Percentiles rank a stretch among this genome's conserved stretches.
phyloP scores from a whole-genome alignment of 2,888 invertebrate genomes.

The Dioctria linearis region DNA sequence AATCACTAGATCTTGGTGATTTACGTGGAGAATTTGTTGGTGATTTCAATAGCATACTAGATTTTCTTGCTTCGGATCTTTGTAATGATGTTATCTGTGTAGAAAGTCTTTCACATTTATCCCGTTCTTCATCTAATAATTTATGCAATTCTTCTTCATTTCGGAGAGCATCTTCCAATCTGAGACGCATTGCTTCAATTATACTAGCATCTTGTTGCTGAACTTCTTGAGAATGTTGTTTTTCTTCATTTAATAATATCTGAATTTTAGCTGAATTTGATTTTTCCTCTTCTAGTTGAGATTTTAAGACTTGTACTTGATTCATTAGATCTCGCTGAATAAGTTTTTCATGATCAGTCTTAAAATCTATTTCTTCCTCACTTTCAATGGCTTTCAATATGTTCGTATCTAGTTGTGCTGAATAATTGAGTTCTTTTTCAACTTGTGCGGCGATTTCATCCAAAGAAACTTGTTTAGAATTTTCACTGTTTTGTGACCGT shows the following conservation, averaged over 20 bases:
- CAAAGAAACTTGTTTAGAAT: conserved; percentile 69
- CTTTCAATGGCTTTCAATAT: conserved; percentile 75
- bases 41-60: conserved; percentile 66
- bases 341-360: conserved; percentile 67
- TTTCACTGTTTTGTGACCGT: conserved; percentile 64
- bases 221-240: conserved; percentile 73
- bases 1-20: conserved; percentile 65
- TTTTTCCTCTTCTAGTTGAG: conserved; percentile 71
- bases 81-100: conserved; percentile 69
- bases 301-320: conserved; percentile 62
- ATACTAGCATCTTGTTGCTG: conserved; percentile 79
- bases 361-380: conserved; percentile 67
- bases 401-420: conserved; percentile 75
- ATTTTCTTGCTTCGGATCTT: conserved; percentile 67
- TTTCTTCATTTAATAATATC: conserved; percentile 75
- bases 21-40: conserved; percentile 69
- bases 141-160: conserved; percentile 78
- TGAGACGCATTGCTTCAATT: conserved; percentile 77
- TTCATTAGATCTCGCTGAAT: conserved; percentile 67
- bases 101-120: conserved; percentile 72
- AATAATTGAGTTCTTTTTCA: conserved; percentile 75
- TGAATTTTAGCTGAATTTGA: conserved; percentile 75
- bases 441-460: conserved; percentile 75
- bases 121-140: conserved; percentile 73
- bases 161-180: conserved; percentile 77